These are phyloP conservation scores for Pteria penguin DNA, from an alignment of 2,888 invertebrate species.

Conservation along the genomic window DNA sequence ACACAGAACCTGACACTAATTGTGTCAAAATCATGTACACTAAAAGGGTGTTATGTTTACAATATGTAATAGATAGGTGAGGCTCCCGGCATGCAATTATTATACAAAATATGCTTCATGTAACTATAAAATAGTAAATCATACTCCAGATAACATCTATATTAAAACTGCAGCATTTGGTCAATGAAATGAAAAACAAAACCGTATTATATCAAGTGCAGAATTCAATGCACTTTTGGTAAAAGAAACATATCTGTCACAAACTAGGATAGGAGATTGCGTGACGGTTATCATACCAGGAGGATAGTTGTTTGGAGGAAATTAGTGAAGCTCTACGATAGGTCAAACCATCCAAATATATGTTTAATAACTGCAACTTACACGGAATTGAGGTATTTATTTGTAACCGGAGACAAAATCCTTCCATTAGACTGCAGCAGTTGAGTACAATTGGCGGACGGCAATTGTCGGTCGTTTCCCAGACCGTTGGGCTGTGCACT, in stretches of 20 bases:
- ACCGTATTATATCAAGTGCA: too few species aligned
- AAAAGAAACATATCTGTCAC: too few species aligned
- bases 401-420: conserved; percentile 9
- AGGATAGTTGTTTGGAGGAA: conserved; percentile 11
- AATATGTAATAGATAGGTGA: background rate
- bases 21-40: background rate
- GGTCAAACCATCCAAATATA: conserved; percentile 23
- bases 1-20: background rate
- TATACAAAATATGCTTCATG: background rate
- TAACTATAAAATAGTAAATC: too few species aligned
- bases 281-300: too few species aligned
- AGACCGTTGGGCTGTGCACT: background rate
- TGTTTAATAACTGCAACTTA: conserved; percentile 16
- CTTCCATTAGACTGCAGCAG: background rate
- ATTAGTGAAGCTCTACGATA: background rate
- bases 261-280: too few species aligned
- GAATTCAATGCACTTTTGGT: too few species aligned
- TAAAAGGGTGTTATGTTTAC: background rate
- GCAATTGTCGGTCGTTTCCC: background rate
- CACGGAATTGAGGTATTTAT: conserved; percentile 21
- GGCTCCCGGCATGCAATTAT: background rate
- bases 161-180: too few species aligned
- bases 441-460: background rate
- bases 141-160: too few species aligned
- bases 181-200: too few species aligned